These are phyloP conservation scores for Danio aesculapii DNA, from an alignment of 2,797 vertebrate species.

Conservation along the genomic window DNA sequence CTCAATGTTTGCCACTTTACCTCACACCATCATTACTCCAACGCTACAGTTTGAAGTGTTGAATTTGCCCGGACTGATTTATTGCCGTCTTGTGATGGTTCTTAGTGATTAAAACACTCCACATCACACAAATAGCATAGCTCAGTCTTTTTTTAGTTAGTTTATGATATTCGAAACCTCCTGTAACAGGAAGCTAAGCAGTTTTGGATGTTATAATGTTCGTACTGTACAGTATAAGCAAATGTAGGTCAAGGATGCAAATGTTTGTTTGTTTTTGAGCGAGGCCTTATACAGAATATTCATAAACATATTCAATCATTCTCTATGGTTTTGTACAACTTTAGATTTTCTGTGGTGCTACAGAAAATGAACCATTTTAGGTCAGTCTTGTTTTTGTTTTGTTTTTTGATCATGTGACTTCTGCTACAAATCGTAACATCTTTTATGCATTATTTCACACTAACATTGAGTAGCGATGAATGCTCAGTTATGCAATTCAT, in stretches of 20 bases:
- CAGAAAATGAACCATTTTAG: slow-evolving; percentile 3
- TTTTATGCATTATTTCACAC: slow-evolving; percentile 9
- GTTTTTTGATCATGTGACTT: not conserved
- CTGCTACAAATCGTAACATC: not conserved
- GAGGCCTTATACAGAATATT: not conserved
- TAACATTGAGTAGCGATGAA: not conserved
- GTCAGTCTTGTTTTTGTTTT: not conserved
- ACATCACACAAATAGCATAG: not conserved
- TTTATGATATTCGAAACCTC: not conserved
- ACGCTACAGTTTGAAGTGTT: not conserved
- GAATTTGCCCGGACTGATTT: slow-evolving; percentile 2
- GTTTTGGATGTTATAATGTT: not conserved
- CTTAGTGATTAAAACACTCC: not conserved
- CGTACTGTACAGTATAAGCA: not conserved
- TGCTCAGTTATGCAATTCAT: slow-evolving; percentile 9
- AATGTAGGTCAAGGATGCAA: slow-evolving; percentile 1
- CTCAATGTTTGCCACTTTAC: slow-evolving; percentile 14
- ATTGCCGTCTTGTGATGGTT: not conserved
- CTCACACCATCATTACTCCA: not conserved
- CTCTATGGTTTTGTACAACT: not conserved
- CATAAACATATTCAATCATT: too few species aligned
- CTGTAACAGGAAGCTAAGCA: not conserved
- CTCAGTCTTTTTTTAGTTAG: not conserved
- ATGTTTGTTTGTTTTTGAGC: not conserved
- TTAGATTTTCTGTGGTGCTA: not conserved